Base-by-base conservation (phyloP, 1,140 invertebrate genomes). In the Drosophila bocqueti region DNA sequence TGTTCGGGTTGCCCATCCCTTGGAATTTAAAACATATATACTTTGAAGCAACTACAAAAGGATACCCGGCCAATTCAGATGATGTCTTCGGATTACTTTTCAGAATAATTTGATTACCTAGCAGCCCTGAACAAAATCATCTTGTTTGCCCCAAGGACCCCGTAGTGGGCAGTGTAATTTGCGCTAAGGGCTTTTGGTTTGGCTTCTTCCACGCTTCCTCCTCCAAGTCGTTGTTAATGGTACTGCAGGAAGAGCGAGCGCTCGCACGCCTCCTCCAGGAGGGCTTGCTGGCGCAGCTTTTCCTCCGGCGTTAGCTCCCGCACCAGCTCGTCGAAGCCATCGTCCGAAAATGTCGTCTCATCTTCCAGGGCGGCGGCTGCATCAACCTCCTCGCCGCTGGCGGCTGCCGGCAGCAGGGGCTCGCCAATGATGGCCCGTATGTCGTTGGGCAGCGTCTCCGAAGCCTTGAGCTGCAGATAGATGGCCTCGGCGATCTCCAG, bases 401-500 rank as follows among this genome's bases (percentile, higher is more conserved):
- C 76, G 0, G 73, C 75, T 4, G 86, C 55, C 6, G 78, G 54
- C 10, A 93, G 62, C 0, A 93, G 79, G 9, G 93, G 93, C 38
- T 96, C 91, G 0, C 96, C 96, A 43, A 97, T 94, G 63, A 97
- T 96, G 10, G 94, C 86, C 36, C 96, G 93, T 45, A 97, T 94
- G 21, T 95, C 94, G 79, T 96, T 95, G 1, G 96, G 95, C 40
- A 97, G 91, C 76, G 96, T 94, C 9, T 95, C 95, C 0, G 96
- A 94, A 36, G 95, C 95, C 85, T 95, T 95, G 1, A 98, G 94
- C 92, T 98, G 97, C 80, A 96, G 93, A 92, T 96, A 99, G 76
- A 99, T 98, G 13, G 96, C 96, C 93, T 99, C 98, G 1, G 98
- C 98, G 83, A 96, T 96, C 65, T 95, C 96, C 16, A 99, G 92